Conservation (phyloP, 2,888 invertebrate species). For the Polymixis flavicincta region DNA sequence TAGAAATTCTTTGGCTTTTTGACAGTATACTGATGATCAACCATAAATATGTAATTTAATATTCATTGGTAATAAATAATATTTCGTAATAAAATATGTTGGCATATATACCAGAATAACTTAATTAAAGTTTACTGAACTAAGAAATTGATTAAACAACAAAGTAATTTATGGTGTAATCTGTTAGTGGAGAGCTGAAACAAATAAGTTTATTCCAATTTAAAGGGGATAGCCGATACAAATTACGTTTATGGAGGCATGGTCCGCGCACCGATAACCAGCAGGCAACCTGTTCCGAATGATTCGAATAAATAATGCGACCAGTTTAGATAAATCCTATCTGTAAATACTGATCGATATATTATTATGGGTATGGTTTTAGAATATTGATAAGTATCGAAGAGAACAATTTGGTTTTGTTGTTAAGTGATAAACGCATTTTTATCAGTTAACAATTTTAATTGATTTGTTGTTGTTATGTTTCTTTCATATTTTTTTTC, state of each 20-base stretch:
- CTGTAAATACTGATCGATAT: conserved; percentile 87
- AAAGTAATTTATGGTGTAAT: conserved; percentile 79
- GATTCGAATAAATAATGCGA: conserved; percentile 86
- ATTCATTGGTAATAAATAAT: conserved; percentile 55
- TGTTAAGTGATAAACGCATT: conserved; percentile 21
- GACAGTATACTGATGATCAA: conserved; percentile 34
- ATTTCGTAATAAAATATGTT: conserved; percentile 36
- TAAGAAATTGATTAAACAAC: conserved; percentile 75
- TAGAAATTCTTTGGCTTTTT: conserved; percentile 26
- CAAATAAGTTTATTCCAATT: conserved; percentile 86
- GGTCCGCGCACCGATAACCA: conserved; percentile 82
- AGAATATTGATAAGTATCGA: conserved; percentile 59
- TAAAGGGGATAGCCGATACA: conserved; percentile 83
- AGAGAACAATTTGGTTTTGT: conserved; percentile 42
- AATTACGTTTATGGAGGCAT: conserved; percentile 87
- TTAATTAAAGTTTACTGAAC: conserved; percentile 75
- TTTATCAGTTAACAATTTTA: not conserved
- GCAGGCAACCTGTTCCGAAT: conserved; percentile 86
- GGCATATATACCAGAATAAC: conserved; percentile 56
- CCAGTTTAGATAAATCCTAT: conserved; percentile 88
- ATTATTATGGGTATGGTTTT: conserved; percentile 82
- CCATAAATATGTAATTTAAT: conserved; percentile 36
- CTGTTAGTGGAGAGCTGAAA: conserved; percentile 76
- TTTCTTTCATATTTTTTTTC: not conserved
- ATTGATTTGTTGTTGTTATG: not conserved